These are phyloP conservation scores for Vicugna pacos DNA, from an alignment of 2,113 vertebrate genomes.

Conservation along the genomic window DNA sequence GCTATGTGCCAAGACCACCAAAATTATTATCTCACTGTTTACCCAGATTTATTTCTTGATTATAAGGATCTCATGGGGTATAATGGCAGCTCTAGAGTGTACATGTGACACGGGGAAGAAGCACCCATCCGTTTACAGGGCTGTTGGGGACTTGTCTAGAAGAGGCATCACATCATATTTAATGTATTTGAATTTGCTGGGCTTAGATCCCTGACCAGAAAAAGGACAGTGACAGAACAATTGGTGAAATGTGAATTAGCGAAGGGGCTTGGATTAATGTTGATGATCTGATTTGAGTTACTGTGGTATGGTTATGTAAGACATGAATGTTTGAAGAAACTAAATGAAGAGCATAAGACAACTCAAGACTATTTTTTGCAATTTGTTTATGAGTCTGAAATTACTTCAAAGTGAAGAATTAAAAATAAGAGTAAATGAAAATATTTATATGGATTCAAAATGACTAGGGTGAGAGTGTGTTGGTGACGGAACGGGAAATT, in stretches of 20 bases:
- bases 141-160: neutral
- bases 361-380: neutral
- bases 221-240: neutral
- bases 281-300: neutral
- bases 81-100: neutral
- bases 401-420: neutral
- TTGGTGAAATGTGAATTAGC: neutral
- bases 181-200: neutral
- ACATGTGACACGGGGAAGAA: neutral
- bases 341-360: neutral
- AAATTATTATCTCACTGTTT: neutral
- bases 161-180: neutral
- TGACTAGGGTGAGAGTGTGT: neutral
- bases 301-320: neutral
- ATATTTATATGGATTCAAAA: neutral
- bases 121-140: neutral
- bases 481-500: accelerated
- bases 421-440: neutral
- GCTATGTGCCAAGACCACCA: neutral
- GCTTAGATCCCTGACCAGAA: neutral
- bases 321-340: neutral
- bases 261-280: neutral
- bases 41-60: neutral
- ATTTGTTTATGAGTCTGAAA: neutral
- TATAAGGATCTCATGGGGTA: too few species aligned